Evolutionary conservation across 1,140 invertebrate species (phyloP), one percentile per base, ranked within the genome.

Genomic region (Halyomorpha halys): DNA sequence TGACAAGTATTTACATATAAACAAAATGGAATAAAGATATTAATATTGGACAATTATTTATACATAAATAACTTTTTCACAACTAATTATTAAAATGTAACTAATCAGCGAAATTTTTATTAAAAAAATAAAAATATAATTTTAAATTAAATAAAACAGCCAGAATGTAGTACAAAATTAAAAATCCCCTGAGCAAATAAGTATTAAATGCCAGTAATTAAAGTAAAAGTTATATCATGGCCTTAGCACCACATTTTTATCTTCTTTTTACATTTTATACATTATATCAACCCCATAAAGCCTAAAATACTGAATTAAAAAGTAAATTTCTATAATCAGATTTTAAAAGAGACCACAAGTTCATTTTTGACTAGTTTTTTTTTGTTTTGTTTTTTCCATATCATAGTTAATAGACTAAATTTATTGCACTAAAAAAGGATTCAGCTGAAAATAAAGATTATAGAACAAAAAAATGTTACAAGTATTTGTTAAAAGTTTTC

Each of bases 131-230:
- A 23, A 25, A 23, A 56, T 16, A 15, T n/a, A 21, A 5, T 21
- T 27, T 16, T 56, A 56, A 56, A 56, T 27, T 23, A 21, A 23
- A 18, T 49, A 19, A 49, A 19, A 49, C 11, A 49, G 47, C 47
- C 47, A 49, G n/a, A 49, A 49, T 13, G 47, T 19, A 49, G 47
- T 49, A 49, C 47, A 49, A 49, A 49, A 49, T 49, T 19, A 49
- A 19, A 19, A 49, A 49, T 49, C 47, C 53, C 53, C 53, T 56
- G 53, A 56, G 53, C 53, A 56, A 21, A 25, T 56, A 56, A 56
- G 53, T 56, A 56, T 23, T 56, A 56, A 56, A 56, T 56, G 53
- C 53, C 53, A 56, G 53, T 56, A 6, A 49, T 49, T 56, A 16
- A 56, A 56, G 3, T 56, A 56, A 56, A 56, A 56, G 15, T 23